Evolutionary conservation across 2,113 vertebrate species (phyloP).

Genomic region (Etia nguti): DNA sequence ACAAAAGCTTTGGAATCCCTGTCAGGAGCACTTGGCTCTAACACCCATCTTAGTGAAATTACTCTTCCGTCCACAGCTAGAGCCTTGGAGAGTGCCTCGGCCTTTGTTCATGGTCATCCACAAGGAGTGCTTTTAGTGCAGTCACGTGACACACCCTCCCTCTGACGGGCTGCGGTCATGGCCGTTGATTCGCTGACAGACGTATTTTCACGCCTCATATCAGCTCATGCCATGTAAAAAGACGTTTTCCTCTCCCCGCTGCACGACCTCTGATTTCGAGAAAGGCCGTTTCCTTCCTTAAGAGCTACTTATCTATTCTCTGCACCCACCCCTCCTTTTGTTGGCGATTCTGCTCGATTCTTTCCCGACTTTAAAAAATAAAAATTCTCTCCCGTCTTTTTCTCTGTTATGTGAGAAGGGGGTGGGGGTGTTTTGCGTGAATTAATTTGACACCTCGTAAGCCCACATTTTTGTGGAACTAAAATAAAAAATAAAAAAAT

Average conservation of each 20-base stretch:
- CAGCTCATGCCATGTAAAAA: neutral
- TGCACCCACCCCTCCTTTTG: neutral
- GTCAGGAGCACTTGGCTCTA: neutral
- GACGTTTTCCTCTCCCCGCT: neutral
- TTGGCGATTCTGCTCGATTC: neutral
- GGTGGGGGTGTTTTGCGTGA: neutral
- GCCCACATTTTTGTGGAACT: neutral
- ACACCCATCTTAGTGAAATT: neutral
- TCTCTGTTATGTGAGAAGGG: neutral
- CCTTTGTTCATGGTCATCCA: neutral
- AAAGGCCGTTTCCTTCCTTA: neutral
- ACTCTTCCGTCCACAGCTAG: neutral
- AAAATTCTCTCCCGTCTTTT: neutral
- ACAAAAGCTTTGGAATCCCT: conserved; percentile 7
- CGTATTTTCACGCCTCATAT: neutral
- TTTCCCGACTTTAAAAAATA: neutral
- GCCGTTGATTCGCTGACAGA: neutral
- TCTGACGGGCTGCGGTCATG: neutral
- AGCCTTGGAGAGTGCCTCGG: neutral
- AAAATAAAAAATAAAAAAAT: neutral
- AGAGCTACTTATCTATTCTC: conserved; percentile 1
- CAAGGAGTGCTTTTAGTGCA: neutral
- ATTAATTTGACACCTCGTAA: conserved; percentile 34
- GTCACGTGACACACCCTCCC: neutral
- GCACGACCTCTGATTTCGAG: neutral